Percentiles rank a stretch among this genome's conserved stretches.
Evolutionary conservation across 2,888 invertebrate genomes (phyloP).

Genomic region (Ceriagrion tenellum): DNA sequence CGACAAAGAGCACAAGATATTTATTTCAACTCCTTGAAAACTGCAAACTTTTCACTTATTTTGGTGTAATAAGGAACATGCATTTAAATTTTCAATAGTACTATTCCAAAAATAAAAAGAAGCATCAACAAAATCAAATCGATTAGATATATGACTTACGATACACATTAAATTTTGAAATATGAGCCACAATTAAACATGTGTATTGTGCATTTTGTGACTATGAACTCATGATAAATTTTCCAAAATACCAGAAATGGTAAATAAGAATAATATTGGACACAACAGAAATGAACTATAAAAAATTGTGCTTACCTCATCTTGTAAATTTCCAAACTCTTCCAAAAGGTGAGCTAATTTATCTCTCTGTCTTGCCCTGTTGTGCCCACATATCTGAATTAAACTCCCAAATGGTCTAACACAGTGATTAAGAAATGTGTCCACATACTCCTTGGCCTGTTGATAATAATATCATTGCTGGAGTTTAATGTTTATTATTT

Average conservation of each 20-base stretch:
- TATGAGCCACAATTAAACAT: too few relatives aligned
- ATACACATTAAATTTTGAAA: too few relatives aligned
- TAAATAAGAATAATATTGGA: background rate
- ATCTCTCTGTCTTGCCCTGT: conserved; percentile 96
- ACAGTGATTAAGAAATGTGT: conserved; percentile 92
- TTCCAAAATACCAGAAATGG: background rate
- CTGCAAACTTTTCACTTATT: too few relatives aligned
- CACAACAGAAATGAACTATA: background rate
- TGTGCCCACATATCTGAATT: conserved; percentile 95
- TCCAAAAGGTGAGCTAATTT: conserved; percentile 93
- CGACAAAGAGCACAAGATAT: too few relatives aligned
- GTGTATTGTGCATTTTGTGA: too few relatives aligned
- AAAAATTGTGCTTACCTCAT: conserved; percentile 84
- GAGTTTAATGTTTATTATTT: background rate
- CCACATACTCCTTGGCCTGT: conserved; percentile 91
- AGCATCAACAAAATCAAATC: too few relatives aligned
- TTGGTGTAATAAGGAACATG: background rate
- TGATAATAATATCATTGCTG: conserved; percentile 69
- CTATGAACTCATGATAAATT: background rate
- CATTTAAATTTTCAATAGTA: background rate
- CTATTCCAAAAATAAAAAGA: too few relatives aligned
- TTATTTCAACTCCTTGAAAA: too few relatives aligned
- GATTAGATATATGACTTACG: too few relatives aligned
- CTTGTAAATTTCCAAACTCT: conserved; percentile 94
- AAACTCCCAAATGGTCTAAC: conserved; percentile 92